Evolutionary conservation across 2,888 invertebrate species (phyloP), one percentile per base, ranked within the genome.

Genomic region (Syritta pipiens): DNA sequence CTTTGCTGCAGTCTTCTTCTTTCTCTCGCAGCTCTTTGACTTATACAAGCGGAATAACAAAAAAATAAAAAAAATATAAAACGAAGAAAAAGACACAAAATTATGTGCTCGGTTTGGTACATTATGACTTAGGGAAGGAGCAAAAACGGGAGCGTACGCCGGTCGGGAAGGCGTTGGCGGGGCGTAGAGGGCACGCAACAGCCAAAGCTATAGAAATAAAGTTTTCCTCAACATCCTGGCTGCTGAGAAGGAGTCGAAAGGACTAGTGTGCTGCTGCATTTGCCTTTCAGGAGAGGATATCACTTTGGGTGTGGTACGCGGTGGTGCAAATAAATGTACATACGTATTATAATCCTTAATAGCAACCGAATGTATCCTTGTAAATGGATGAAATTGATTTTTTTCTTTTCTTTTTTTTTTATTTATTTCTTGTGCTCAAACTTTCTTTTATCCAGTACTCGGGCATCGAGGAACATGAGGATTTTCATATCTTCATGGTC

Each of bases 1-100:
- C 19, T 26, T 48, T 9, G 12, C n/a, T 2, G 26, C 5, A 48
- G 22, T 26, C 44, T 14, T 44, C 7, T 6, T n/a, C 5, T 28
- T 32, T 32, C 32, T 14, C n/a, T 26, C 14, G 3, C 9, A 26
- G 46, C 26, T 24, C 14, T 12, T 48, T 26, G 46, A 26, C 46
- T 48, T 48, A 48, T 48, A 26, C 46, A 48, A 26, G 14, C 24
- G 26, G 12, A 48, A 48, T 17, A 17, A n/a, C n/a, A n/a, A n/a
- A 37, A 37, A 17, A 17, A 37, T 37, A 37, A 37, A 37, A 14
- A 37, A 14, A 9, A 37, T 2, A 37, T 7, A 37, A 37, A 37
- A 37, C n/a, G n/a, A 37, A 14, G 14, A 17, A 37, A 37, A 37
- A 37, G 37, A 14, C 37, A 37, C 37, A 37, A 37, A 37, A 37